These are phyloP conservation scores for Gallirallus australis DNA, from an alignment of 2,797 vertebrate species.

Conservation along the genomic window DNA sequence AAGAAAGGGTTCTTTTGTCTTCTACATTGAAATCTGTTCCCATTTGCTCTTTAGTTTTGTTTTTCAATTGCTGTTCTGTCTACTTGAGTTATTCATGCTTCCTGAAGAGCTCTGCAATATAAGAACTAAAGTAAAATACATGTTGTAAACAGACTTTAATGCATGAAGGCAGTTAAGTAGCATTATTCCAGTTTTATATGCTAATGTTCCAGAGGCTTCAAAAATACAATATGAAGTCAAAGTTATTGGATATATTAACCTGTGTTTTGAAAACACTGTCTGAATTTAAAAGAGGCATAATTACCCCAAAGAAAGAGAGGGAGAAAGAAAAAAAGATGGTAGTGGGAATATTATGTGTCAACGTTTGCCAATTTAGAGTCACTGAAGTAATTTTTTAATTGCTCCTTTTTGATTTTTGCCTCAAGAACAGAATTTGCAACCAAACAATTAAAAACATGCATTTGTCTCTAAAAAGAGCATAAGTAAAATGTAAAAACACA, in stretches of 20 bases:
- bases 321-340: not conserved
- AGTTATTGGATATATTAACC: conserved; percentile 22
- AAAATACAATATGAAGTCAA: conserved; percentile 22
- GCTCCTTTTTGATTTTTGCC: not conserved
- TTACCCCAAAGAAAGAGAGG: conserved; percentile 4
- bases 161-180: not conserved
- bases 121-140: conserved; percentile 12
- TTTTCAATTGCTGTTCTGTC: conserved; percentile 33
- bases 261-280: conserved; percentile 19
- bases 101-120: not conserved
- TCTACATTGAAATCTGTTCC: conserved; percentile 9
- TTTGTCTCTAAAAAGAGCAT: not conserved
- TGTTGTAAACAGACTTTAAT: conserved; percentile 36
- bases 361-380: conserved; percentile 5
- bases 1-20: not conserved
- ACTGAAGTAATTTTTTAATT: conserved; percentile 47
- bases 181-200: conserved; percentile 21
- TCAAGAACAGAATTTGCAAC: conserved; percentile 6
- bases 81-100: conserved; percentile 30
- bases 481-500: not conserved
- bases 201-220: conserved; percentile 28
- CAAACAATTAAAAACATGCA: not conserved
- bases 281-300: conserved; percentile 46
- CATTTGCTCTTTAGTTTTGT: conserved; percentile 32
- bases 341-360: not conserved